These are phyloP conservation scores for Ctenomys sociabilis DNA, from an alignment of 2,113 vertebrate species.

Conservation along the genomic window DNA sequence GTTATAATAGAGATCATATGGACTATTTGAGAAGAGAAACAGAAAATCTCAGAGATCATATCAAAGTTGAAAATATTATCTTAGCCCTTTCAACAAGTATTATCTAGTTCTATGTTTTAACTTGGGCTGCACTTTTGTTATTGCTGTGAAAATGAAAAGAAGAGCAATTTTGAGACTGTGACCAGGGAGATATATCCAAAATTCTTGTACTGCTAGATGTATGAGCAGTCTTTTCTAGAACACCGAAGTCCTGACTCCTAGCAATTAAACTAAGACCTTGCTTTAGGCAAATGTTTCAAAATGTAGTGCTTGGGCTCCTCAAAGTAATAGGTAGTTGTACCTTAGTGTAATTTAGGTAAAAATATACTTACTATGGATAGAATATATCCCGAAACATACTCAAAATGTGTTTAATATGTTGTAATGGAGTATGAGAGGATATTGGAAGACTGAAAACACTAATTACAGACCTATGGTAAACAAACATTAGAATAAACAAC, in stretches of 20 bases:
- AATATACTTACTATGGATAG: neutral
- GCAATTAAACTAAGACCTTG: neutral
- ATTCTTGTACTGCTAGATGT: neutral
- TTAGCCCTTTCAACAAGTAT: no score
- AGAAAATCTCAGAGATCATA: no score
- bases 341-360: neutral
- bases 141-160: neutral
- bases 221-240: neutral
- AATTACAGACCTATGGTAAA: neutral
- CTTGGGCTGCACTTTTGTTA: neutral
- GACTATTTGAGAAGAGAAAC: neutral
- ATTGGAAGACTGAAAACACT: neutral
- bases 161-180: neutral
- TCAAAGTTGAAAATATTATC: neutral
- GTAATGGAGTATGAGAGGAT: neutral
- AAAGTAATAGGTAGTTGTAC: neutral
- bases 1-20: neutral
- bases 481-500: neutral
- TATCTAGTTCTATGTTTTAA: neutral
- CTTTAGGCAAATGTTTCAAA: neutral
- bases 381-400: neutral
- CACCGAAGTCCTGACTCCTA: neutral
- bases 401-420: neutral
- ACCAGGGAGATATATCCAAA: neutral
- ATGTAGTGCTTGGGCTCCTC: neutral